phyloP scores from a whole-genome alignment of 2,888 invertebrate species.

The Oscheius sp. region DNA sequence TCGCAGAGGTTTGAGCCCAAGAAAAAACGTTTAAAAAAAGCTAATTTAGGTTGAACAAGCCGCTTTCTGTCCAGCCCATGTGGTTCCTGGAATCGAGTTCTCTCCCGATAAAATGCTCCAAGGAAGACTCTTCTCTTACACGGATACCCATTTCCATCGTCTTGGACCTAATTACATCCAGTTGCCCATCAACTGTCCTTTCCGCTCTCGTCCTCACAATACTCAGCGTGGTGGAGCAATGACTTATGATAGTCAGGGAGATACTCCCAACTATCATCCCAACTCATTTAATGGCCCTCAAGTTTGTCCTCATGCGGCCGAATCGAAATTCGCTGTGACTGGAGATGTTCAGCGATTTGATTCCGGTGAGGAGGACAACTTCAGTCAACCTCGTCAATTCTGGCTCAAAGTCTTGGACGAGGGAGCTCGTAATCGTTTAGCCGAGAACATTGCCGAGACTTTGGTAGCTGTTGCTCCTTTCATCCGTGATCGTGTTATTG shows the following conservation, averaged over 20 bases:
- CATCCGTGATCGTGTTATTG: slow-evolving; percentile 81
- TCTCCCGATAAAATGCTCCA: slow-evolving; percentile 70
- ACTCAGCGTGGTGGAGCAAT: slow-evolving; percentile 89
- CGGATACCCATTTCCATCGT: slow-evolving; percentile 89
- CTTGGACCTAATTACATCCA: slow-evolving; percentile 91
- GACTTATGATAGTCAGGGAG: slow-evolving; percentile 82
- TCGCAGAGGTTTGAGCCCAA: slow-evolving; percentile 62
- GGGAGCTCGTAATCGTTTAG: slow-evolving; percentile 79
- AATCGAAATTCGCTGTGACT: slow-evolving; percentile 75
- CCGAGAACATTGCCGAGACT: slow-evolving; percentile 83
- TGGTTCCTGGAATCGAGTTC: slow-evolving; percentile 70
- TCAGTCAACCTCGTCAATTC: slow-evolving; percentile 82
- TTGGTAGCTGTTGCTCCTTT: slow-evolving; percentile 82
- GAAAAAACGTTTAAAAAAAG: not conserved
- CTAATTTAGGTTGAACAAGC: slow-evolving; percentile 64
- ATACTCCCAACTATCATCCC: slow-evolving; percentile 93
- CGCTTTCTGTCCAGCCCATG: slow-evolving; percentile 69
- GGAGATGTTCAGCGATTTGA: slow-evolving; percentile 85
- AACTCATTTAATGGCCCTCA: slow-evolving; percentile 90
- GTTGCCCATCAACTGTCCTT: slow-evolving; percentile 85
- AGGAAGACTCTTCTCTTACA: slow-evolving; percentile 76
- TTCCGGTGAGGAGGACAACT: slow-evolving; percentile 87
- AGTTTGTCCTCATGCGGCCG: slow-evolving; percentile 71
- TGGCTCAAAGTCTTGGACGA: slow-evolving; percentile 81
- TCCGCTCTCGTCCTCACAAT: slow-evolving; percentile 74